Base-by-base conservation (phyloP, 2,888 invertebrate genomes). In the Nomada fabriciana region DNA sequence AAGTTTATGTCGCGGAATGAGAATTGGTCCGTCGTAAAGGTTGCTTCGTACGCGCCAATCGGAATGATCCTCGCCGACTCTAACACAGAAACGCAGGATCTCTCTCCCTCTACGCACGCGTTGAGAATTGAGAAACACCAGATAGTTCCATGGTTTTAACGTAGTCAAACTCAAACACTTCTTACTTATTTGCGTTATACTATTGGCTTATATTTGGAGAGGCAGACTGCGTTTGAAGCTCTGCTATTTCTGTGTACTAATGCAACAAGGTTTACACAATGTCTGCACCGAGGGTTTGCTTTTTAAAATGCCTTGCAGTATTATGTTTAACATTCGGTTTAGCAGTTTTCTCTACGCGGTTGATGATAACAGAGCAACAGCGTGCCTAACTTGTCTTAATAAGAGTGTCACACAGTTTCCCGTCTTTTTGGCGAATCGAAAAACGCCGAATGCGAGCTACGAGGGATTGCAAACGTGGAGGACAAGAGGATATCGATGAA, bases 1-100 rank as follows among this genome's bases (percentile, higher is more conserved):
- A 91, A 89, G 86, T 90, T 91, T 89, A 91, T 88, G 88, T 82
- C 64, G 76, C 82, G 84, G 82, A 90, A 89, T 89, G 85, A 84
- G 87, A 89, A 89, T 89, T 87, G 87, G 82, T 86, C 83, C 69
- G 81, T 86, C 84, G 86, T 88, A 89, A 89, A 90, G 77, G 70
- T 63, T 70, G 78, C 80, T 72, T 59, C 36, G 67, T 47, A 74
- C 76, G 80, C 64, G 20, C 52, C 36, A 50, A 68, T 78, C 76
- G 80, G 42, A 59, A 73, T 52, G 77, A 76, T 80, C 76, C 53
- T 25, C 15, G n/a, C 55, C 50, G 43, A 25, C 69, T 71, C 9
- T 23, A 5, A 1, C 11, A 11, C 11, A 23, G 59, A 59, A 20
- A 47, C 23, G 13, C 20, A 50, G 13, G 23, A 64, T 64, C 15